Conservation (phyloP, 2,113 vertebrate species). For the Urocitellus parryii region DNA sequence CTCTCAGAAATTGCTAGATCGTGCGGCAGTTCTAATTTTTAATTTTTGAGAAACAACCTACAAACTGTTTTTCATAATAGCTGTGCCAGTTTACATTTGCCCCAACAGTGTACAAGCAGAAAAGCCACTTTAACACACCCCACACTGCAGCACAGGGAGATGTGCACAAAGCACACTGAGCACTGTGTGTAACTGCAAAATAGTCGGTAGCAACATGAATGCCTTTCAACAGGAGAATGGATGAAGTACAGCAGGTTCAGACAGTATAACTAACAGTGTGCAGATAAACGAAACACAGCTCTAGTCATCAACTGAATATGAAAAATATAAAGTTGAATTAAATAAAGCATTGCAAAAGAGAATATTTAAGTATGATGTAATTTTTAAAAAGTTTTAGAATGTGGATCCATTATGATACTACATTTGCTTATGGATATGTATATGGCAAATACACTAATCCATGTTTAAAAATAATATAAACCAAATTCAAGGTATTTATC, state of each 20-base stretch:
- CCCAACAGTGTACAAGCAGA: neutral
- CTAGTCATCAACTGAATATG: neutral
- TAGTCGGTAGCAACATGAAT: accelerated
- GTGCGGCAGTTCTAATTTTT: neutral
- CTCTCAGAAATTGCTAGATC: neutral
- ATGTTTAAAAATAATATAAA: neutral
- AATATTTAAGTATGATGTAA: accelerated
- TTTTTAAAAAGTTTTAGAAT: neutral
- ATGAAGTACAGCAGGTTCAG: accelerated
- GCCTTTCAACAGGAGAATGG: neutral
- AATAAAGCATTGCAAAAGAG: neutral
- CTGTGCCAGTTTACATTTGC: neutral
- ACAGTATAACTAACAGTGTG: accelerated
- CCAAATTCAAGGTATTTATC: neutral
- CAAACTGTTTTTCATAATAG: neutral
- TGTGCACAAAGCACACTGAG: accelerated
- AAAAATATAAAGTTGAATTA: neutral
- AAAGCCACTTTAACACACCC: neutral
- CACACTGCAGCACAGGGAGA: accelerated
- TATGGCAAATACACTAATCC: neutral
- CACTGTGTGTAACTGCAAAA: accelerated
- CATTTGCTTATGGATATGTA: neutral
- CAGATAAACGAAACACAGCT: too few relatives aligned
- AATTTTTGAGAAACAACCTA: neutral
- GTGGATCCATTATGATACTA: too few relatives aligned